phyloP scores from a whole-genome alignment of 2,888 invertebrate species.

The Drosophila kuntzei region DNA sequence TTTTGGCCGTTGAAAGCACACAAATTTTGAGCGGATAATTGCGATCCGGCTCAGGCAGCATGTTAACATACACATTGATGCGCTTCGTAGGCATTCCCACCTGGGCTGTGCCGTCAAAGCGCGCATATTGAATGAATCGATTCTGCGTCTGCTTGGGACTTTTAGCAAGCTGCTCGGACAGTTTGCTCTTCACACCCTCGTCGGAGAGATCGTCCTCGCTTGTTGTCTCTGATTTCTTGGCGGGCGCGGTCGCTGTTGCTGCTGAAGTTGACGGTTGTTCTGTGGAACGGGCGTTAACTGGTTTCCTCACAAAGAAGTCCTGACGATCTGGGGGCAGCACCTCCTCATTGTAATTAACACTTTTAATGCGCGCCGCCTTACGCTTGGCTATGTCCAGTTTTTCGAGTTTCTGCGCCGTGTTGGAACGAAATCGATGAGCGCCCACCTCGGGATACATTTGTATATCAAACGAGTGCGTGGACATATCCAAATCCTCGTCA shows the following conservation, averaged over 20 bases:
- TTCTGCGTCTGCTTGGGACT: conserved; percentile 92
- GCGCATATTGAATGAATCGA: conserved; percentile 95
- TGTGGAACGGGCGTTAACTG: conserved; percentile 26
- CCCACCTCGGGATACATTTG: conserved; percentile 89
- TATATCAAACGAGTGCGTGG: conserved; percentile 92
- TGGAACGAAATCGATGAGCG: conserved; percentile 90
- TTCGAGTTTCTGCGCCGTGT: conserved; percentile 95
- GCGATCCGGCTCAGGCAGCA: conserved; percentile 92
- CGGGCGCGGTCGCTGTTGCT: not conserved
- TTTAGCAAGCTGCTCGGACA: conserved; percentile 91
- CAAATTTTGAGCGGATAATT: conserved; percentile 93
- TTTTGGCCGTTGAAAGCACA: conserved; percentile 93
- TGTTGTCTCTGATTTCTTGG: not conserved
- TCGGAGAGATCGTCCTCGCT: conserved; percentile 61
- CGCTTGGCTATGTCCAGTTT: conserved; percentile 94
- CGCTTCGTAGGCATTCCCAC: conserved; percentile 92
- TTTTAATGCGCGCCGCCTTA: conserved; percentile 91
- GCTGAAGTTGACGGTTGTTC: conserved; percentile 32
- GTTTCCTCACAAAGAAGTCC: conserved; percentile 79
- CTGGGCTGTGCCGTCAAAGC: conserved; percentile 95
- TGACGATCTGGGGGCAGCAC: conserved; percentile 71
- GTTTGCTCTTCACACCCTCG: conserved; percentile 86
- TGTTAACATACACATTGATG: conserved; percentile 95
- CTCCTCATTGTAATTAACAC: conserved; percentile 83
- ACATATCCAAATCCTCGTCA: conserved; percentile 89